Evolutionary conservation across 2,113 vertebrate species (phyloP).

Genomic region (Miniopterus natalensis): DNA sequence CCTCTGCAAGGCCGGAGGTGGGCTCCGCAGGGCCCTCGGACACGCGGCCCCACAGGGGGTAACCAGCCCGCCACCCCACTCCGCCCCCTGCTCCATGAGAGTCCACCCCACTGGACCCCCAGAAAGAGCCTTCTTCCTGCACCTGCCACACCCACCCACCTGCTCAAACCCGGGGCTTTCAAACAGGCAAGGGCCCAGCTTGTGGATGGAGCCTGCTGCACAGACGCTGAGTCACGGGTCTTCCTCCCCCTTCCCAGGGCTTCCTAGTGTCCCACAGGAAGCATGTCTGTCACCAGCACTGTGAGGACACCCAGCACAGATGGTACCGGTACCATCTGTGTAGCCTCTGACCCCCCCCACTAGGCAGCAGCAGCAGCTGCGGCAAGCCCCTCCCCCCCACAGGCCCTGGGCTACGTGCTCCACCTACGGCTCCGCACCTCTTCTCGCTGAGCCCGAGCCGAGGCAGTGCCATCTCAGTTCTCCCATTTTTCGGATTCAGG

Average conservation of each 20-base stretch:
- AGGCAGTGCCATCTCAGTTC: not conserved
- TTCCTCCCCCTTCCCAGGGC: not conserved
- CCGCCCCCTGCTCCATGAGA: not conserved
- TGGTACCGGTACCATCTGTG: not conserved
- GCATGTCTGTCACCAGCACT: not conserved
- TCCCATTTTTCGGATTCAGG: not conserved
- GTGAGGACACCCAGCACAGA: not conserved
- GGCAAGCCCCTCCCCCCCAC: accelerated
- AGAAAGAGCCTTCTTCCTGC: not conserved
- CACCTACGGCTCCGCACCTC: not conserved
- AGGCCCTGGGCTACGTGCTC: not conserved
- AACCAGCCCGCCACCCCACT: too few relatives aligned
- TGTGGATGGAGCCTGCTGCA: not conserved
- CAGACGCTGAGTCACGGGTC: not conserved
- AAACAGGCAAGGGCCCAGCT: not conserved
- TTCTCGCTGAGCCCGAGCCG: not conserved
- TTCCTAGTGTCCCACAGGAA: not conserved
- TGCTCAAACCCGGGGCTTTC: not conserved
- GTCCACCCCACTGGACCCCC: too few relatives aligned
- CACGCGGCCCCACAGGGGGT: not conserved
- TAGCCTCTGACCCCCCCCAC: not conserved
- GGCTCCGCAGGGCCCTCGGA: not conserved
- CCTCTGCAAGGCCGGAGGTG: not conserved
- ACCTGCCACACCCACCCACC: not conserved
- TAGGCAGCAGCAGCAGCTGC: not conserved